These are phyloP conservation scores for Vanessa cardui DNA, from an alignment of 2,888 invertebrate species.

Conservation along the genomic window DNA sequence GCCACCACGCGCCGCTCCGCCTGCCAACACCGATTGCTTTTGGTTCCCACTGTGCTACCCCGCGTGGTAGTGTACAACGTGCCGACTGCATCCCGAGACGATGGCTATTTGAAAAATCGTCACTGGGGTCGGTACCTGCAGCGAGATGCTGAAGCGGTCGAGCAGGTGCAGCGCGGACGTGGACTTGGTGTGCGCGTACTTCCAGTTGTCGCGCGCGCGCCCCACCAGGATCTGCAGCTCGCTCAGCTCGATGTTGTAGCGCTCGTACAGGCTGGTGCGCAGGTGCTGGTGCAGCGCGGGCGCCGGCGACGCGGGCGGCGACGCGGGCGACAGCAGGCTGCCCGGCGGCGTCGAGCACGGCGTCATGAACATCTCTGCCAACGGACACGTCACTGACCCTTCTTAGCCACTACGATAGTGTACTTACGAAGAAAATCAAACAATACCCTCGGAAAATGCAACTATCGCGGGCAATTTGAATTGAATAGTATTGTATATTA, in stretches of 20 bases:
- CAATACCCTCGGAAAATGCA: too few species aligned
- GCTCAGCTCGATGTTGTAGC: slow-evolving; percentile 90
- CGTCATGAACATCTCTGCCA: slow-evolving; percentile 88
- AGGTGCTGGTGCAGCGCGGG: slow-evolving; percentile 57
- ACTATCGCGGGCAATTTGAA: too few species aligned
- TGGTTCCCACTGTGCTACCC: too few species aligned
- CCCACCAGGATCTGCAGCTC: slow-evolving; percentile 95
- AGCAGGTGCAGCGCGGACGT: slow-evolving; percentile 93
- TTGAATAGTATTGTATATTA: too few species aligned
- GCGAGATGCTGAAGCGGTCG: slow-evolving; percentile 88
- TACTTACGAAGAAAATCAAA: too few species aligned
- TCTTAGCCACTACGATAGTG: too few species aligned
- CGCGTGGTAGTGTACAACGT: too few species aligned
- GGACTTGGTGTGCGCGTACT: slow-evolving; percentile 92
- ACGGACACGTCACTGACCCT: too few species aligned
- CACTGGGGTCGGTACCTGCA: slow-evolving; percentile 68
- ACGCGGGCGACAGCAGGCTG: slow-evolving; percentile 85
- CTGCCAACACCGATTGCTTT: slow-evolving; percentile 56
- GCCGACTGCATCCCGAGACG: too few species aligned
- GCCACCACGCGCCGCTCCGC: slow-evolving; percentile 91
- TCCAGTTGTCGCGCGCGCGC: slow-evolving; percentile 94
- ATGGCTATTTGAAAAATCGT: too few species aligned
- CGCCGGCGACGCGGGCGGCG: slow-evolving; percentile 84
- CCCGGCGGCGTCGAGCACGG: slow-evolving; percentile 95
- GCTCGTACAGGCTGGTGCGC: slow-evolving; percentile 66